Evolutionary conservation across 2,113 vertebrate genomes (phyloP), one percentile per base, ranked within the genome.

Genomic region (Oryzias curvinotus): DNA sequence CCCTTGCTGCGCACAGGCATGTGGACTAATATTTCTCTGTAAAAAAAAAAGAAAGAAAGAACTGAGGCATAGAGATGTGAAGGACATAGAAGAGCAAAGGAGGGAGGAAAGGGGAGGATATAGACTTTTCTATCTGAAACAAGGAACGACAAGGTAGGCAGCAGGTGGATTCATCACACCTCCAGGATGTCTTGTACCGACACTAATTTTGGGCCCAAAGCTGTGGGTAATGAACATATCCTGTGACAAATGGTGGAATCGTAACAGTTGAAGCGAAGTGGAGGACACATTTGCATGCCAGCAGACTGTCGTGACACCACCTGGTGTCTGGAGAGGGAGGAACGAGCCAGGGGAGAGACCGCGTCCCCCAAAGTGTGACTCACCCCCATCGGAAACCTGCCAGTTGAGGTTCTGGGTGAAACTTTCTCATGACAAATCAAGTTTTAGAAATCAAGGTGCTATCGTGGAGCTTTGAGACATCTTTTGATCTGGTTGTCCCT

Each of bases 161-260:
- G 74, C 56, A 61, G 86, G 75, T 68, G 85, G 87, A 91, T 91
- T 84, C 85, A 90, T 91, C 86, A 87, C 84, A 62, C 87, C 87
- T 87, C 84, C 73, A 65, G 84, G 77, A 89, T 84, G 82, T 87
- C 85, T 89, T 91, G 89, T 92, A 88, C 83, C 66, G 82, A 90
- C 89, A 89, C 89, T 89, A 87, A 91, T 92, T 90, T 88, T 88
- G 83, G 89, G 82, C 76, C 81, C 85, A 85, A 84, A 89, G 84
- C 88, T 77, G 83, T 86, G 80, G 86, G 85, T 91, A 91, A 92
- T 92, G 88, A 92, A 89, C 87, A 91, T 85, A 80, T 85, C 85
- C 86, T 77, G 80, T 91, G 88, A 91, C 86, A 90, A 91, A 92
- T 90, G 83, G 78, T 76, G 54, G 63, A 86, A 87, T 77, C 28